phyloP scores from a whole-genome alignment of 37 sponge, comb jelly and placozoan genomes.

The Ianthella basta region DNA sequence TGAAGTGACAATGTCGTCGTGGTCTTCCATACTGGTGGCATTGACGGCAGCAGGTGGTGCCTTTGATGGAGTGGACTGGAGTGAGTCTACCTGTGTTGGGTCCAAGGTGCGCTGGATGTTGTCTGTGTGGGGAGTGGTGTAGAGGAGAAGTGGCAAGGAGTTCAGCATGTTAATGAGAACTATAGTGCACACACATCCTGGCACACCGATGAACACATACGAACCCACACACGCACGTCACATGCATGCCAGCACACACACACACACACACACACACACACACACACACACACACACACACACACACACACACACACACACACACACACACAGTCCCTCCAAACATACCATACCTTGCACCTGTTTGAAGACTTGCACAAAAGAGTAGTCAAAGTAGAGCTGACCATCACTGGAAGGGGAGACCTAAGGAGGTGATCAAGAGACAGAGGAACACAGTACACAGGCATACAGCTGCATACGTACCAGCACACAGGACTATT shows the following conservation, averaged over 20 bases:
- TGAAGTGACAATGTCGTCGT: slow-evolving; percentile 74
- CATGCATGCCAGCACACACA: too few relatives aligned
- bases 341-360: slow-evolving; percentile 28
- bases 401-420: slow-evolving; percentile 14
- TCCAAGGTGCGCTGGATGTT: neutral
- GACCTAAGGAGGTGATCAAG: neutral
- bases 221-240: too few relatives aligned
- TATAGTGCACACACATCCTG: too few relatives aligned
- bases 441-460: neutral
- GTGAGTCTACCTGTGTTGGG: neutral
- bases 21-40: slow-evolving; percentile 68
- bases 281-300: too few relatives aligned
- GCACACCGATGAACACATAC: too few relatives aligned
- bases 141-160: too few relatives aligned
- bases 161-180: too few relatives aligned
- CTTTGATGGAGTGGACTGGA: neutral
- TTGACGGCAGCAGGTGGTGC: neutral
- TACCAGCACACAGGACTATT: slow-evolving; percentile 41
- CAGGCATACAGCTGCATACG: slow-evolving; percentile 31
- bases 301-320: too few relatives aligned
- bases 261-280: too few relatives aligned
- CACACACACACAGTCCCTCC: neutral
- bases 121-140: too few relatives aligned
- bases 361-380: slow-evolving; percentile 62
- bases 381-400: slow-evolving; percentile 70